Evolutionary conservation across 1,140 invertebrate genomes (phyloP).

Genomic region (Pachypsylla venusta): DNA sequence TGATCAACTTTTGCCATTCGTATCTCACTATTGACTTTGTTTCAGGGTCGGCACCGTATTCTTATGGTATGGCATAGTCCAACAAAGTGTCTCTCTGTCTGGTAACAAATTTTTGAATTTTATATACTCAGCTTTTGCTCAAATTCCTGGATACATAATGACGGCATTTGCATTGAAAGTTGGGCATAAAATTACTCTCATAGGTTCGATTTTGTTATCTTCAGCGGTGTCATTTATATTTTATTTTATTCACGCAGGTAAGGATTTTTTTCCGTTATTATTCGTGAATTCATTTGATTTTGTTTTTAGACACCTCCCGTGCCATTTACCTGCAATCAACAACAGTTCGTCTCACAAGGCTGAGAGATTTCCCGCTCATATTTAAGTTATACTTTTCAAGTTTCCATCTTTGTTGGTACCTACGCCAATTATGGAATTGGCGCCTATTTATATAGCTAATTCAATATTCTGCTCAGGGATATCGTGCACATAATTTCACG

Average conservation of each 20-base stretch:
- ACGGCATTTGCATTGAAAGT: slow-evolving; percentile 17
- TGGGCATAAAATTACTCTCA: slow-evolving; percentile 17
- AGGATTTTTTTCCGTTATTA: neutral
- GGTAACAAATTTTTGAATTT: slow-evolving; percentile 35
- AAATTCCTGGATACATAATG: slow-evolving; percentile 31
- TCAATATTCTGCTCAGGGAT: too few species aligned
- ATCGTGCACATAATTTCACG: too few species aligned
- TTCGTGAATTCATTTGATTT: neutral
- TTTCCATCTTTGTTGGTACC: too few species aligned
- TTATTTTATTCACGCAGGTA: slow-evolving; percentile 20
- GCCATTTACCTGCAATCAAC: neutral
- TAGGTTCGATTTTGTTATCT: slow-evolving; percentile 15
- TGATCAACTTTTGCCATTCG: too few species aligned
- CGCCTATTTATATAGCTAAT: too few species aligned
- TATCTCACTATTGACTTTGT: too few species aligned
- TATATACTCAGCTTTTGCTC: slow-evolving; percentile 33
- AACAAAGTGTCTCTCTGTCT: neutral
- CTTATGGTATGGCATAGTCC: neutral
- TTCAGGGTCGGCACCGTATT: neutral
- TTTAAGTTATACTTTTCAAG: too few species aligned
- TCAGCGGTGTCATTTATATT: slow-evolving; percentile 22
- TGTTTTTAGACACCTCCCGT: neutral
- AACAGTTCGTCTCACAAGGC: neutral
- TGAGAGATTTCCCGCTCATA: too few species aligned
- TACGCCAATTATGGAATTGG: too few species aligned